These are phyloP conservation scores for Xanthorhoe designata DNA, from an alignment of 2,888 invertebrate genomes.

Conservation along the genomic window DNA sequence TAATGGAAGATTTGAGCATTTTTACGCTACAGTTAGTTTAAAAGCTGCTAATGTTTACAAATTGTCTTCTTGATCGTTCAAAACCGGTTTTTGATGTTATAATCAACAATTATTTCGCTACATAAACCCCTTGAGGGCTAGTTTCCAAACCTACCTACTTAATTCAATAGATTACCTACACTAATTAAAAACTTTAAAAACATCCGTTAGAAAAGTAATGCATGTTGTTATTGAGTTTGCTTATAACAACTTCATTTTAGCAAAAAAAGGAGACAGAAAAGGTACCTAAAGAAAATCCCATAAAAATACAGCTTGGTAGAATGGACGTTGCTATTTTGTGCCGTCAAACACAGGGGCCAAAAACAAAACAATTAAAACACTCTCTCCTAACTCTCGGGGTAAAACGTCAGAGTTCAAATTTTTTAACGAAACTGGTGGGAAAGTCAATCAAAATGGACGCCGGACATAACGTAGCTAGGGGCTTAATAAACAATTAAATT, in stretches of 20 bases:
- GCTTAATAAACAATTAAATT: slow-evolving; percentile 12
- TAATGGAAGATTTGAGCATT: slow-evolving; percentile 62
- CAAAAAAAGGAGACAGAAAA: no score
- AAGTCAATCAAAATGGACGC: slow-evolving; percentile 38
- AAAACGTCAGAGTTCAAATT: slow-evolving; percentile 35
- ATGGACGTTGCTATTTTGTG: slow-evolving; percentile 15
- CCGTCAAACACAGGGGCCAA: slow-evolving; percentile 22
- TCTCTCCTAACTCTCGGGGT: slow-evolving; percentile 24
- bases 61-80: slow-evolving; percentile 49
- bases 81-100: slow-evolving; percentile 55
- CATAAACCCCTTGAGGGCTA: slow-evolving; percentile 52
- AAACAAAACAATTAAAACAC: slow-evolving; percentile 42
- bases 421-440: slow-evolving; percentile 34
- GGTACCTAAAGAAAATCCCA: neutral
- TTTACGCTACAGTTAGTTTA: slow-evolving; percentile 72
- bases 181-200: no score
- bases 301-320: slow-evolving; percentile 7
- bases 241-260: no score
- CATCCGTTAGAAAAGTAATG: no score
- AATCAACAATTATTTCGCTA: slow-evolving; percentile 52
- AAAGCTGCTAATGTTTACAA: slow-evolving; percentile 70
- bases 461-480: slow-evolving; percentile 16
- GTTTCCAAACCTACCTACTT: no score
- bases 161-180: no score
- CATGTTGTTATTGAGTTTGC: no score